Evolutionary conservation across 2,888 invertebrate genomes (phyloP).

Genomic region (Drosophila kanekoi): DNA sequence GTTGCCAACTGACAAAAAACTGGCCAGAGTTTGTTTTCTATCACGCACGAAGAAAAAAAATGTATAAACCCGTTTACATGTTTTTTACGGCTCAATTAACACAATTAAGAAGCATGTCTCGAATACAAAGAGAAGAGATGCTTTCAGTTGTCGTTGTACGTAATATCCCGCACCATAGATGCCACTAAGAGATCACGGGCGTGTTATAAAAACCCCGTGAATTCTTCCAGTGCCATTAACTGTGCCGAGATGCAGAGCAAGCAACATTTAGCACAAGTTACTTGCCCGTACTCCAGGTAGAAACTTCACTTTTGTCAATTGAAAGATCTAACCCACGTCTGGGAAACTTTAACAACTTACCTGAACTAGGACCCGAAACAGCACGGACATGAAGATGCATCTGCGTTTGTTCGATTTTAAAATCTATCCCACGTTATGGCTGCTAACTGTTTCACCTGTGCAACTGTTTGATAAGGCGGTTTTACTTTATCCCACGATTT

Average conservation of each 20-base stretch:
- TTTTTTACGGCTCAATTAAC: conserved; percentile 56
- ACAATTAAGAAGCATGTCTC: conserved; percentile 45
- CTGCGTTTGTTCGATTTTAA: conserved; percentile 21
- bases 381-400: conserved; percentile 3
- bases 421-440: conserved; percentile 53
- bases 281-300: conserved; percentile 20
- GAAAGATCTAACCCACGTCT: conserved; percentile 26
- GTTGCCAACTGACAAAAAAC: conserved; percentile 53
- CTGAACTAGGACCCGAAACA: conserved; percentile 14
- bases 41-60: conserved; percentile 40
- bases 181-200: conserved; percentile 86
- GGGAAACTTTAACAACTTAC: conserved; percentile 33
- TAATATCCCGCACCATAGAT: conserved; percentile 85
- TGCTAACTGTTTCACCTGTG: conserved; percentile 41
- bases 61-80: conserved; percentile 9
- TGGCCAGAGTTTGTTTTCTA: conserved; percentile 24
- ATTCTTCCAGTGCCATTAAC: conserved; percentile 89
- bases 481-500: conserved; percentile 79
- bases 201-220: conserved; percentile 86
- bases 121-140: conserved; percentile 4
- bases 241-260: conserved; percentile 81
- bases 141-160: conserved; percentile 33
- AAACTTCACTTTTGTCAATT: conserved; percentile 2
- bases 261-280: conserved; percentile 23
- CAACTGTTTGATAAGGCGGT: conserved; percentile 52